Conservation (phyloP, 2,888 invertebrate genomes). For the Onchidella celtica region DNA sequence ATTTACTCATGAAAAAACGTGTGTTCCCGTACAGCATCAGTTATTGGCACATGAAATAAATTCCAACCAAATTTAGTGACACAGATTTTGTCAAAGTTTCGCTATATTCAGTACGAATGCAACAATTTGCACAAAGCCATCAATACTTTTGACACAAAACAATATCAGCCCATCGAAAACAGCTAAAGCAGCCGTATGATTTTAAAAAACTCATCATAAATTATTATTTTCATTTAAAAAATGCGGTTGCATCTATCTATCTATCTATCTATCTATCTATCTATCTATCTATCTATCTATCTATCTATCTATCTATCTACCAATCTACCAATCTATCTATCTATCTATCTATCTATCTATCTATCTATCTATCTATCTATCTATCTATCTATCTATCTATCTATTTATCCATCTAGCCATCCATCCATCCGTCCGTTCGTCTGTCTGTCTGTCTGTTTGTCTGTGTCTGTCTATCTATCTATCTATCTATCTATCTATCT, state of each 20-base stretch:
- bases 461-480: slow-evolving; percentile 8
- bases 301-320: slow-evolving; percentile 14
- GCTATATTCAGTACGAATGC: no score
- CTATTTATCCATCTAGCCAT: background rate
- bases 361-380: slow-evolving; percentile 19
- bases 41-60: no score
- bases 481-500: background rate
- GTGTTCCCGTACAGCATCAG: no score
- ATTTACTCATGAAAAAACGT: no score
- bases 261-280: slow-evolving; percentile 26
- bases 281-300: slow-evolving; percentile 26
- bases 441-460: background rate
- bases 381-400: background rate
- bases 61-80: no score
- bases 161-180: no score
- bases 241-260: slow-evolving; percentile 28
- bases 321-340: slow-evolving; percentile 4
- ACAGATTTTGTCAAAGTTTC: no score
- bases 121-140: no score
- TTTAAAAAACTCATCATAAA: no score
- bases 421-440: background rate
- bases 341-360: slow-evolving; percentile 19
- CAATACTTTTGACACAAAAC: no score
- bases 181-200: no score
- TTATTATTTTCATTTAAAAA: no score